Percentiles rank a stretch among this genome's conserved stretches.
Evolutionary conservation across 1,140 invertebrate genomes (phyloP).

Genomic region (Zaprionus taronus): DNA sequence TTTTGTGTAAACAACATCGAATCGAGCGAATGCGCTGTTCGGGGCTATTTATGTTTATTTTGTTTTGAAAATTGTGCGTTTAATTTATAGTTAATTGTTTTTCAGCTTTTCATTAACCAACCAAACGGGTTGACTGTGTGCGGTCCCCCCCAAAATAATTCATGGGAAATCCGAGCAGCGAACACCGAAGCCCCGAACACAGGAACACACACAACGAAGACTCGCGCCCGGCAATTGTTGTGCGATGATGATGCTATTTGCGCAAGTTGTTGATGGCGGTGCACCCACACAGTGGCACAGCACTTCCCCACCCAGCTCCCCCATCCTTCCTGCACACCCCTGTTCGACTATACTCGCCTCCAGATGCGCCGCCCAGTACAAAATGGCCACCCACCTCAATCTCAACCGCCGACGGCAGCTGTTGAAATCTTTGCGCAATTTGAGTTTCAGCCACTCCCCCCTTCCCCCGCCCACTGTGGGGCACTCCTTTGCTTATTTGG

Average conservation of each 20-base stretch:
- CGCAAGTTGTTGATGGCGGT: slow-evolving; percentile 75
- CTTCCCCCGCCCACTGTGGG: slow-evolving; percentile 10
- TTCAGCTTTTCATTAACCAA: slow-evolving; percentile 79
- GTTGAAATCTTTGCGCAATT: slow-evolving; percentile 79
- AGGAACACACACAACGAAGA: slow-evolving; percentile 25
- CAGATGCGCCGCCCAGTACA: slow-evolving; percentile 51
- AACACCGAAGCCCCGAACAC: neutral
- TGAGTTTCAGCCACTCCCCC: slow-evolving; percentile 31
- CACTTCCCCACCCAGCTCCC: slow-evolving; percentile 1
- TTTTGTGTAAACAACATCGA: slow-evolving; percentile 61
- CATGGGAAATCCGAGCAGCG: slow-evolving; percentile 58
- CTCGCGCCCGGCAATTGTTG: slow-evolving; percentile 60
- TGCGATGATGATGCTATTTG: slow-evolving; percentile 60
- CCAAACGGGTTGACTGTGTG: slow-evolving; percentile 70
- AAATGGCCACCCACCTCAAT: slow-evolving; percentile 79
- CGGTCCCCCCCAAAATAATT: slow-evolving; percentile 58
- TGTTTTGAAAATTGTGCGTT: slow-evolving; percentile 82
- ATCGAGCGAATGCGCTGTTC: slow-evolving; percentile 39
- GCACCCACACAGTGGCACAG: slow-evolving; percentile 38
- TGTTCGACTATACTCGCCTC: neutral
- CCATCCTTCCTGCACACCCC: neutral
- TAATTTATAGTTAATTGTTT: slow-evolving; percentile 83
- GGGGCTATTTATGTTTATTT: slow-evolving; percentile 78
- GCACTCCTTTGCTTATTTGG: slow-evolving; percentile 79
- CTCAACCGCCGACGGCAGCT: slow-evolving; percentile 60